Base-by-base conservation (phyloP, 1,140 invertebrate species). In the Bursaphelenchus mucronatus region DNA sequence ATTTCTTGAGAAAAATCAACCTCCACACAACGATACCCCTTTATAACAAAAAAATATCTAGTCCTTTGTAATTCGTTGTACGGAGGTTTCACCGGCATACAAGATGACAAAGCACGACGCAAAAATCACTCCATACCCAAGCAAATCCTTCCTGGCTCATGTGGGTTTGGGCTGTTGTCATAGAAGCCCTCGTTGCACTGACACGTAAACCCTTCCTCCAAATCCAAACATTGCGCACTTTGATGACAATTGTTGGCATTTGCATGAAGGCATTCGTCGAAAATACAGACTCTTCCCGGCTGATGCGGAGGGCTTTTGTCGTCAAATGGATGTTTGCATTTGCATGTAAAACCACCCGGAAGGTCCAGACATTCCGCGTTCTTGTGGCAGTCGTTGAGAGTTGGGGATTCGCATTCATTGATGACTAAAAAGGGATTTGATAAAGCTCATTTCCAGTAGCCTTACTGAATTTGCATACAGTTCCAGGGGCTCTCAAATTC, bases 361-460 rank as follows among this genome's bases (percentile, higher is more conserved):
- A 86, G 87, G 80, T 97, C 97, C 19, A 87, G 86, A 82, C 94
- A 97, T 0, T 83, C 86, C 0, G 84, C 92, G 54, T 88, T 86
- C 9, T 87, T 84, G 71, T 90, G 88, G 75, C 94, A 97, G 80
- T 97, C 93, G 79, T 97, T 90, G 9, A 94, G 80, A 55, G 94
- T 90, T 8, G 86, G 80, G 0, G 88, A 87, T 0, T 87, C 85
- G 73, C 92, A 95, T 81, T 94, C 92, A 76, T 95, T 90, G 63
- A 94, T 80, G 17, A 30, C 30, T 30, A 3, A 30, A 30, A 30
- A 30, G 5, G 30, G 30, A 30, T 1, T 1, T 30, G 30, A 30
- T 30, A 30, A 30, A 30, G 13, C 47, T n/a, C 1, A n/a, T 3
- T 3, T 3, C 4, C 17, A 4, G 13, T 49, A 15, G 4, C 21